A percentile compares a stretch with the other conserved stretches of the same genome.
Conservation (phyloP, 2,797 vertebrate genomes). For the Myotis findleyi region DNA sequence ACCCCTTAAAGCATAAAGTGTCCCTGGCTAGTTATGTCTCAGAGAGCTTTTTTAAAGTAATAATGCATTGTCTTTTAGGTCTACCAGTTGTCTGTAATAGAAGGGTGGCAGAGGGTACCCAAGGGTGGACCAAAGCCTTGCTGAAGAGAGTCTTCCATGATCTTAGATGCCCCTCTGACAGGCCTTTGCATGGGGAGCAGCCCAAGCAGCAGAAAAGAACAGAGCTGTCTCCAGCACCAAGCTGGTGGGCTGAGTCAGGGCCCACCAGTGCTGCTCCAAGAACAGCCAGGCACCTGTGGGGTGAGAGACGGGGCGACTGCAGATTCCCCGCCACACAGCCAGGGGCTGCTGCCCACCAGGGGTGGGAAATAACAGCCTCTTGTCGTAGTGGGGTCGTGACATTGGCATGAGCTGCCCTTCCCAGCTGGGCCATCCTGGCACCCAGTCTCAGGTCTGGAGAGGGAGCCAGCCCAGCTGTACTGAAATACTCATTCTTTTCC, state of each 20-base stretch:
- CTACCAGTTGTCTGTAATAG: neutral
- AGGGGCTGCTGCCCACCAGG: slow-evolving; percentile 64
- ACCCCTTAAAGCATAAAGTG: neutral
- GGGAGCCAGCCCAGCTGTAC: slow-evolving; percentile 82
- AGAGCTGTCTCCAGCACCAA: slow-evolving; percentile 43
- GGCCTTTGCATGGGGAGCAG: slow-evolving; percentile 7
- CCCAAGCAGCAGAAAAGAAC: slow-evolving; percentile 36
- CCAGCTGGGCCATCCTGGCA: slow-evolving; percentile 81
- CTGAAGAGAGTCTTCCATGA: neutral
- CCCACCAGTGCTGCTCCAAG: slow-evolving; percentile 73
- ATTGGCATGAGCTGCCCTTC: slow-evolving; percentile 69
- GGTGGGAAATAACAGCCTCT: slow-evolving; percentile 30
- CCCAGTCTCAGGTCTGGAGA: slow-evolving; percentile 73
- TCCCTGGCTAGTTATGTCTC: neutral
- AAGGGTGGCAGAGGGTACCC: neutral
- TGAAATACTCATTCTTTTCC: slow-evolving; percentile 79
- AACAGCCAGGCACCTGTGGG: slow-evolving; percentile 80
- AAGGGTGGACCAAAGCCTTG: neutral
- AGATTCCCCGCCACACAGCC: slow-evolving; percentile 75
- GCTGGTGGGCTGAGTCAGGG: slow-evolving; percentile 18
- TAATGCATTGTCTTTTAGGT: neutral
- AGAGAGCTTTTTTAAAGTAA: neutral
- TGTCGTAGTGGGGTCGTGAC: slow-evolving; percentile 72
- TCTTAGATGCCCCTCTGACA: neutral
- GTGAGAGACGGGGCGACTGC: slow-evolving; percentile 71